phyloP scores from a whole-genome alignment of 1,140 invertebrate genomes.

The Cepaea nemoralis region DNA sequence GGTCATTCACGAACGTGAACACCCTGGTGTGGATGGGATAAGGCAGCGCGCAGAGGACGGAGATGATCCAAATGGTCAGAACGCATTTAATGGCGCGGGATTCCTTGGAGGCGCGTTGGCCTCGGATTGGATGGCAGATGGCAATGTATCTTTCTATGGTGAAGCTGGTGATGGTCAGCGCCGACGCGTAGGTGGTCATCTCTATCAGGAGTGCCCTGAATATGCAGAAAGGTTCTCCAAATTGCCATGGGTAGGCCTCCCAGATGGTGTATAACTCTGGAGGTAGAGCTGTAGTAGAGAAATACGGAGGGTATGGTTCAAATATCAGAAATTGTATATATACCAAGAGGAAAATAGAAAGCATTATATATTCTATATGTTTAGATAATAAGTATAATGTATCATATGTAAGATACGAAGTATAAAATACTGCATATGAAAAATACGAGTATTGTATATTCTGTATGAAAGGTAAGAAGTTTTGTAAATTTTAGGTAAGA shows the following conservation, averaged over 20 bases:
- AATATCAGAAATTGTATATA: too few relatives aligned
- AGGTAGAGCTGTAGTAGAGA: slow-evolving; percentile 81
- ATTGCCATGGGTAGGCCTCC: slow-evolving; percentile 88
- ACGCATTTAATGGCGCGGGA: slow-evolving; percentile 86
- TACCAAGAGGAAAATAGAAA: too few relatives aligned
- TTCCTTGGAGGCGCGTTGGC: slow-evolving; percentile 87
- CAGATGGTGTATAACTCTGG: slow-evolving; percentile 90
- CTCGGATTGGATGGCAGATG: slow-evolving; percentile 91
- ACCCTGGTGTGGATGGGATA: slow-evolving; percentile 66
- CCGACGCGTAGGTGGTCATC: slow-evolving; percentile 92
- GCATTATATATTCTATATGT: too few relatives aligned
- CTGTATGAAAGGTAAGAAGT: too few relatives aligned
- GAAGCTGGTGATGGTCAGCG: slow-evolving; percentile 92
- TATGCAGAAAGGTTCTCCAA: slow-evolving; percentile 88
- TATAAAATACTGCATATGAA: too few relatives aligned
- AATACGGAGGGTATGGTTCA: too few relatives aligned
- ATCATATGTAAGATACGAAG: too few relatives aligned
- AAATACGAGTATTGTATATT: too few relatives aligned
- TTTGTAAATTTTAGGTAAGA: too few relatives aligned
- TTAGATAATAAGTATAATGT: too few relatives aligned
- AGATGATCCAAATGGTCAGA: slow-evolving; percentile 82
- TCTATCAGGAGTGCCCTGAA: slow-evolving; percentile 87
- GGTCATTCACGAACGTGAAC: slow-evolving; percentile 59
- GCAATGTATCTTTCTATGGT: slow-evolving; percentile 94
- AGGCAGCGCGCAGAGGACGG: slow-evolving; percentile 84